Percentiles rank a stretch among this genome's conserved stretches.
phyloP scores from a whole-genome alignment of 2,888 invertebrate species.

The Sinotaia quadrata region DNA sequence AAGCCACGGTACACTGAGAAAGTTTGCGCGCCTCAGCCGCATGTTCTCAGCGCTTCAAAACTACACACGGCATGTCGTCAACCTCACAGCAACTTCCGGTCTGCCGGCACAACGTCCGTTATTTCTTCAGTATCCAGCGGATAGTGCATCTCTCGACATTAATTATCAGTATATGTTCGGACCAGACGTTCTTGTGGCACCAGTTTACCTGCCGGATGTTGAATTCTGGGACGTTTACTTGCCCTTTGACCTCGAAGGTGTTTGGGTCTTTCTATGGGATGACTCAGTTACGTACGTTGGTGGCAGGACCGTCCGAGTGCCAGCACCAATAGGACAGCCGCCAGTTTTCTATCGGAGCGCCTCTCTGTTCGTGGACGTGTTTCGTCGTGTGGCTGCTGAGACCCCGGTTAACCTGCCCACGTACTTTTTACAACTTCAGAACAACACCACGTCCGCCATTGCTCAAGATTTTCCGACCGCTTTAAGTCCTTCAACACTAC shows the following conservation, averaged over 20 bases:
- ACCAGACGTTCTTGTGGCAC: constrained; percentile 61
- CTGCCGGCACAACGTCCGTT: constrained; percentile 62
- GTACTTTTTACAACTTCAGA: not conserved
- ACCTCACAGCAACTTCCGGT: constrained; percentile 43
- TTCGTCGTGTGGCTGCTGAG: constrained; percentile 36
- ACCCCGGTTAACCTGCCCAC: constrained; percentile 26
- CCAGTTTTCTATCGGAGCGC: constrained; percentile 60
- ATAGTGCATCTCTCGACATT: constrained; percentile 41
- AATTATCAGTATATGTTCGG: constrained; percentile 66
- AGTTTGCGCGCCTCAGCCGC: constrained; percentile 53
- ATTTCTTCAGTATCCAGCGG: constrained; percentile 56
- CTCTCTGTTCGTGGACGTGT: constrained; percentile 42
- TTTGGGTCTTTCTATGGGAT: constrained; percentile 58
- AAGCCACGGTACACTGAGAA: constrained; percentile 34
- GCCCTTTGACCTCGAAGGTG: constrained; percentile 42
- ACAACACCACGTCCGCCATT: not conserved
- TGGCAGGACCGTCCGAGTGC: constrained; percentile 44
- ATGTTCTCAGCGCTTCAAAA: constrained; percentile 53
- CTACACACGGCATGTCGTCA: constrained; percentile 47
- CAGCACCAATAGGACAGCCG: constrained; percentile 58
- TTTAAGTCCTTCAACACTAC: too few relatives aligned
- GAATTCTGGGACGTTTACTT: constrained; percentile 51
- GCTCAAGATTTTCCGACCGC: not conserved
- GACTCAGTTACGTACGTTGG: constrained; percentile 31
- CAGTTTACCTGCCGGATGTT: constrained; percentile 51